Base-by-base conservation (phyloP, 2,888 invertebrate species). In the Epistrophe eligans region DNA sequence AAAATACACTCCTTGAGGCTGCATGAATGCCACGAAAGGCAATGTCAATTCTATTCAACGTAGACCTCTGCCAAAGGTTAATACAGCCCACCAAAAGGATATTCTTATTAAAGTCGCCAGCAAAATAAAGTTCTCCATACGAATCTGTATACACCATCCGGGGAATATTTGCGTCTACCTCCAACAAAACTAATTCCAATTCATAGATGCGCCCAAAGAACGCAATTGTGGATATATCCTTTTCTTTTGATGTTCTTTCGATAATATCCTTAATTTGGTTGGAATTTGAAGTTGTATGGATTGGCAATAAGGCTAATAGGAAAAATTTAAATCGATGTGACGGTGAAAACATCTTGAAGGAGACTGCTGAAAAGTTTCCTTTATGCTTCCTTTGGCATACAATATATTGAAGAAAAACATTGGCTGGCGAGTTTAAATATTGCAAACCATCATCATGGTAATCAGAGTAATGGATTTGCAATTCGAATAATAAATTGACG, bases 81-180 rank as follows among this genome's bases (percentile, higher is more conserved):
- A 89, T 84, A 8, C 88, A 73, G 1, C 88, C 89, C 43, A 90
- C 77, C 55, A 89, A 83, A 52, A 90, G 89, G 17, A 90, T 88
- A 11, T 89, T 87, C 11, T 84, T 84, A 64, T 90, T 90, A 15
- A 89, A 76, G 28, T 38, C 84, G 2, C 76, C 45, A 13, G 81
- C 79, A 13, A 89, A 89, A 55, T 84, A 72, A 8, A 89, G 74
- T 8, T 89, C 84, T 5, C 89, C 88, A 73, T 84, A 89, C 8
- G 87, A 84, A 0, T 89, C 83, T 8, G 89, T 89, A 38, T 88
- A 83, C 10, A 90, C 84, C 28, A 90, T 71, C 52, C 89, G 88
- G 0, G 90, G 90, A 58, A 77, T 83, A 60, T 35, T 45, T 43
- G 83, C 83, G n/a, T 85, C 58, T 19, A 52, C 48, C 2, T 89